These are phyloP conservation scores for Eumaeus atala DNA, from an alignment of 1,140 invertebrate species.

Conservation along the genomic window DNA sequence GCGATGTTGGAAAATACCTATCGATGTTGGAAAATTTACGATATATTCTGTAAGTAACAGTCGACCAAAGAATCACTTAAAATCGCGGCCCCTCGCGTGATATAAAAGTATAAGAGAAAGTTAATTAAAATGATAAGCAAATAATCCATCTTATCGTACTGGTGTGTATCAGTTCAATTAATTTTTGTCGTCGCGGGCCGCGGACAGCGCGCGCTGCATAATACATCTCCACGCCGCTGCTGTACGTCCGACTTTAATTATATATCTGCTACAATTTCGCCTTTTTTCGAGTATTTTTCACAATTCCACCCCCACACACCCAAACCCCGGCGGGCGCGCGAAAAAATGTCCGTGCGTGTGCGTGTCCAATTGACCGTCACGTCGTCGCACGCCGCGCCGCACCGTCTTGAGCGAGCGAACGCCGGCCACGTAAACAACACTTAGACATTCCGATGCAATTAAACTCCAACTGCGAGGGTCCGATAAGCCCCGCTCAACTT, in stretches of 20 bases:
- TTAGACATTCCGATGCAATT: constrained; percentile 60
- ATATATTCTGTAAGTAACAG: too few relatives aligned
- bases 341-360: constrained; percentile 50
- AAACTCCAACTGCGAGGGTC: constrained; percentile 46
- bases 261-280: constrained; percentile 74
- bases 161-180: constrained; percentile 42
- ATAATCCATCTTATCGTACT: constrained; percentile 15
- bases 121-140: constrained; percentile 11
- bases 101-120: background rate
- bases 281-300: constrained; percentile 74
- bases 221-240: constrained; percentile 63
- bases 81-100: background rate
- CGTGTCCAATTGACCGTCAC: constrained; percentile 31
- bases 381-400: constrained; percentile 21
- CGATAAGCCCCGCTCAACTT: constrained; percentile 69
- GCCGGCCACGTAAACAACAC: constrained; percentile 40
- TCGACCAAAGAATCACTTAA: too few relatives aligned
- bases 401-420: constrained; percentile 28
- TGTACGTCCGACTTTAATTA: constrained; percentile 72
- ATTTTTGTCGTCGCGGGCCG: constrained; percentile 33
- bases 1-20: too few relatives aligned
- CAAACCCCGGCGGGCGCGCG: constrained; percentile 50
- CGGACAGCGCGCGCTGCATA: constrained; percentile 53
- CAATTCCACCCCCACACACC: constrained; percentile 57
- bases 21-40: too few relatives aligned